These are phyloP conservation scores for Thunnus maccoyii DNA, from an alignment of 2,113 vertebrate genomes.

Conservation along the genomic window DNA sequence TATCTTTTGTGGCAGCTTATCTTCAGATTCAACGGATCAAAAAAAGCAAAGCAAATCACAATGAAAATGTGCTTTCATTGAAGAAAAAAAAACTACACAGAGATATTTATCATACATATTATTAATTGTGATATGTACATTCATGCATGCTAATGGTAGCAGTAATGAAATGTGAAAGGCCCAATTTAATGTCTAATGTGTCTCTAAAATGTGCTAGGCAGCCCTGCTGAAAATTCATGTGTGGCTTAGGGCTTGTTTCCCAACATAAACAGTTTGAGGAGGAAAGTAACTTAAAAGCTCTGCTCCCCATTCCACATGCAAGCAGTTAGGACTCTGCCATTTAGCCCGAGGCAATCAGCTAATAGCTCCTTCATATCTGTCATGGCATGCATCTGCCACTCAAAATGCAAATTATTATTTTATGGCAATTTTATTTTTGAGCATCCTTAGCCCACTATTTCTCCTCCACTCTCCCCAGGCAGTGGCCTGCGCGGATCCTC, in stretches of 20 bases:
- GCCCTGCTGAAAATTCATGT: conserved; percentile 56
- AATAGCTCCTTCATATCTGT: conserved; percentile 69
- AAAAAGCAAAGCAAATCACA: not conserved
- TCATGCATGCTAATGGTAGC: conserved; percentile 50
- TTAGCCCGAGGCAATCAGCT: conserved; percentile 53
- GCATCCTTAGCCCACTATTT: conserved; percentile 41
- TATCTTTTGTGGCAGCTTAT: not conserved
- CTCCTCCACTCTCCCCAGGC: conserved; percentile 28
- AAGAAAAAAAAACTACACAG: conserved; percentile 10
- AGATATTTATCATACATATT: conserved; percentile 43
- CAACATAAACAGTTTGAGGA: conserved; percentile 59
- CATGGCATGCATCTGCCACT: conserved; percentile 66
- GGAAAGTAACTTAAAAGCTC: conserved; percentile 56
- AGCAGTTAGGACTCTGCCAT: conserved; percentile 44
- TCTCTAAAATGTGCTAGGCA: conserved; percentile 51
- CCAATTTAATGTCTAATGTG: conserved; percentile 63
- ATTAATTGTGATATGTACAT: conserved; percentile 51
- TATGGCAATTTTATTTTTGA: conserved; percentile 62
- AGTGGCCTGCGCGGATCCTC: conserved; percentile 47
- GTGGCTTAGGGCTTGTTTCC: conserved; percentile 55
- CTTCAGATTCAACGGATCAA: not conserved
- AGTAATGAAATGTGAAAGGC: conserved; percentile 65
- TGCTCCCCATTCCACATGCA: conserved; percentile 45
- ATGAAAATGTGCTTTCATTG: not conserved
- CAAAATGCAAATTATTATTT: conserved; percentile 77